phyloP scores from a whole-genome alignment of 2,113 vertebrate genomes.

The Atractosteus spatula region DNA sequence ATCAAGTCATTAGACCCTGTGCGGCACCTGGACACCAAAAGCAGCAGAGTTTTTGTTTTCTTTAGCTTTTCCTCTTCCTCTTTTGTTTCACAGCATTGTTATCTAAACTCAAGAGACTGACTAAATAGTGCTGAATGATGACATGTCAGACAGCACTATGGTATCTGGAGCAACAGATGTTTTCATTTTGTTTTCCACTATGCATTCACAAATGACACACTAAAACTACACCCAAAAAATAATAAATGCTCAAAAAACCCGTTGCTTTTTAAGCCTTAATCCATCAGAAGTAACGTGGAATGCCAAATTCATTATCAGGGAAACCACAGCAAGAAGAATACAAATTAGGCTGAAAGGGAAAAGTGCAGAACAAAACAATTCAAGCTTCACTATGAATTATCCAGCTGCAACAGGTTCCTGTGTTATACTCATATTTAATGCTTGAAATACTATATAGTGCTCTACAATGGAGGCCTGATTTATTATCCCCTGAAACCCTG shows the following conservation, averaged over 20 bases:
- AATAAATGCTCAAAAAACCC: neutral
- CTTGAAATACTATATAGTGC: neutral
- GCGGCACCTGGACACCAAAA: too few species aligned
- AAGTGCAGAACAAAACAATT: neutral
- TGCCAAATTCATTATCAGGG: neutral
- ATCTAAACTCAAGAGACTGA: neutral
- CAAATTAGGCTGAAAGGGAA: neutral
- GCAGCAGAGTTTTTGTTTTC: too few species aligned
- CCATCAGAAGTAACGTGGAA: slow-evolving; percentile 4
- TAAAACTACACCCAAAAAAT: too few species aligned
- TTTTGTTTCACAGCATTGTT: neutral
- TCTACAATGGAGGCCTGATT: too few species aligned
- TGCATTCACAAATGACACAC: slow-evolving; percentile 5
- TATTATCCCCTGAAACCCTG: too few species aligned
- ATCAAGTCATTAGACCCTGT: too few species aligned
- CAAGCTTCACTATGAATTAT: neutral
- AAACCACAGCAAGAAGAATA: neutral
- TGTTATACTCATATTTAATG: neutral
- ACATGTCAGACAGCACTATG: neutral
- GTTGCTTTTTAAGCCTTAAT: slow-evolving; percentile 24
- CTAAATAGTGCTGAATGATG: slow-evolving; percentile 3
- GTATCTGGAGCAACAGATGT: neutral
- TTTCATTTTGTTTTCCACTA: too few species aligned
- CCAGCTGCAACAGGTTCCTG: neutral
- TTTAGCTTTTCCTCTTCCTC: neutral